A percentile compares a stretch with the other conserved stretches of the same genome.
phyloP scores from a whole-genome alignment of 1,140 invertebrate genomes.

The Arctopsyche grandis region DNA sequence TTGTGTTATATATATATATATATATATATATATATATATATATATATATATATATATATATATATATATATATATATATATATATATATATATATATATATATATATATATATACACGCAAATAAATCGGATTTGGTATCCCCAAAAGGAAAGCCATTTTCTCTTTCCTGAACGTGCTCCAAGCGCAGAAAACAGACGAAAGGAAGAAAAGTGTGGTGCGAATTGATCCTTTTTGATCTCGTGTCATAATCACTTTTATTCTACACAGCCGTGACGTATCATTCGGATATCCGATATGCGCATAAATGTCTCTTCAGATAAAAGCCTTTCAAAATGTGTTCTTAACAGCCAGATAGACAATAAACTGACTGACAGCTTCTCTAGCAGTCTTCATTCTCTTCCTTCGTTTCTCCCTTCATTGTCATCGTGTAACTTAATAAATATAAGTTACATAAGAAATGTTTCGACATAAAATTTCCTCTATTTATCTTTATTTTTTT shows the following conservation, averaged over 20 bases:
- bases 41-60: too few relatives aligned
- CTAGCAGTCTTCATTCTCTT: neutral
- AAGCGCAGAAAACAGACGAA: neutral
- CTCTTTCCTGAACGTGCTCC: neutral
- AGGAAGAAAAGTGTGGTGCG: neutral
- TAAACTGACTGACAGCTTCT: neutral
- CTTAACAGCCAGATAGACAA: neutral
- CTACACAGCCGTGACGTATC: neutral
- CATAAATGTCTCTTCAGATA: conserved; percentile 18
- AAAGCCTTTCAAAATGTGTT: neutral
- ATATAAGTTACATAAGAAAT: neutral
- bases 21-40: too few relatives aligned
- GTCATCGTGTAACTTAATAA: neutral
- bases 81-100: neutral
- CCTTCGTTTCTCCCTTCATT: too few relatives aligned
- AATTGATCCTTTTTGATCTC: neutral
- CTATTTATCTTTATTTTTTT: too few relatives aligned
- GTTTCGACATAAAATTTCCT: too few relatives aligned
- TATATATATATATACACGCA: neutral
- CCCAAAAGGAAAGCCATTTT: too few relatives aligned
- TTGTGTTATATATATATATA: too few relatives aligned
- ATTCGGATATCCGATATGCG: conserved; percentile 13
- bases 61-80: neutral
- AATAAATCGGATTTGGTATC: too few relatives aligned
- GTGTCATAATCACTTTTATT: conserved; percentile 22